Evolutionary conservation across 2,888 invertebrate genomes (phyloP), one percentile per base, ranked within the genome.

Genomic region (Epistrophella euchroma): DNA sequence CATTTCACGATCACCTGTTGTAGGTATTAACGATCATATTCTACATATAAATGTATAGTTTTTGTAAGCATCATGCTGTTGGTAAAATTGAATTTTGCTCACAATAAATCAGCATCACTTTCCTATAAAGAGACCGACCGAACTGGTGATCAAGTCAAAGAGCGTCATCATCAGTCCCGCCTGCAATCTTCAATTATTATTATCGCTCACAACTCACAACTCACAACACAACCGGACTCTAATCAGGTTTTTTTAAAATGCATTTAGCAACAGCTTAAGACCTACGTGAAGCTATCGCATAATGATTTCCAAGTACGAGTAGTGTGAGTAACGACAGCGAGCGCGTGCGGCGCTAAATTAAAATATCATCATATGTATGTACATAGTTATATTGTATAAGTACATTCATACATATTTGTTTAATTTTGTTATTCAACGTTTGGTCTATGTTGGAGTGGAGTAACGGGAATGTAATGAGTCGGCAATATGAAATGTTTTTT

Each of bases 281-380:
- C 40, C 37, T 55, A 55, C 55, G 55, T 55, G 52, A 70, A 37
- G 70, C 40, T 55, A 55, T 40, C 50, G 15, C 25, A 52, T 52
- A 52, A 40, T 37, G 6, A 55, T 35, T 19, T 64, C 15, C 45
- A 45, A 52, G 52, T 32, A 60, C 37, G 13, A 55, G 52, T 52
- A 17, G 22, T 17, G 32, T n/a, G 28, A 50, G 28, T 25, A 64
- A 25, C 43, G 66, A 70, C 55, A 40, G 70, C 70, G 2, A 70
- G 70, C 70, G 70, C 70, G 70, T 70, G 70, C 55, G 70, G 52
- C 47, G 55, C n/a, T 22, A 40, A 70, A 70, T 70, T 52, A 70
- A 70, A 70, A 55, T 70, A 52, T 70, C 55, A 70, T 70, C 55
- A 22, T 4, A 25, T 2, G 2, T 15, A 22, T 15, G 15, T 52